Evolutionary conservation across 2,888 invertebrate species (phyloP).

Genomic region (Clivina fossor): DNA sequence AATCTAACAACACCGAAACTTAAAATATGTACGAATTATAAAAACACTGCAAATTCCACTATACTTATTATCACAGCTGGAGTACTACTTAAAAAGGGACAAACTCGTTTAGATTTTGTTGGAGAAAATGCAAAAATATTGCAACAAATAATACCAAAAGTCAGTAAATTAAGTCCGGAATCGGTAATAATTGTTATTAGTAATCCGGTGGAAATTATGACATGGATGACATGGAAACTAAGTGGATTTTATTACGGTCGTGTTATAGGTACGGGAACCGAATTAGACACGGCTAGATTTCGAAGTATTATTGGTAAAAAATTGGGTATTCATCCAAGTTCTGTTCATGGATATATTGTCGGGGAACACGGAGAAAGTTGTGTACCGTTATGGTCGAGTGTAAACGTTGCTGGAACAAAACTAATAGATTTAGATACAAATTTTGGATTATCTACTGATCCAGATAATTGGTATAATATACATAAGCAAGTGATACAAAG

Average conservation of each 20-base stretch:
- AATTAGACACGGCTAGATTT: slow-evolving; percentile 65
- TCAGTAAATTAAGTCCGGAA: slow-evolving; percentile 62
- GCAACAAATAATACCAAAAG: slow-evolving; percentile 57
- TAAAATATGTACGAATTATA: slow-evolving; percentile 73
- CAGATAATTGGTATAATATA: slow-evolving; percentile 74
- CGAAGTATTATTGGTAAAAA: slow-evolving; percentile 60
- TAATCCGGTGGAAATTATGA: slow-evolving; percentile 65
- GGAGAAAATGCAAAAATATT: slow-evolving; percentile 64
- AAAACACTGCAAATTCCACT: slow-evolving; percentile 75
- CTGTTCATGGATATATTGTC: slow-evolving; percentile 63
- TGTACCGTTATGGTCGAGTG: slow-evolving; percentile 65
- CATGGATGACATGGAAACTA: slow-evolving; percentile 68
- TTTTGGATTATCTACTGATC: slow-evolving; percentile 57
- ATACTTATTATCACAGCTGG: slow-evolving; percentile 90
- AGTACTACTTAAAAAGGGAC: slow-evolving; percentile 77
- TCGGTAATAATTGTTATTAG: slow-evolving; percentile 61
- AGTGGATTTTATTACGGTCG: slow-evolving; percentile 62
- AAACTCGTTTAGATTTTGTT: slow-evolving; percentile 80
- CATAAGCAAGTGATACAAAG: slow-evolving; percentile 1
- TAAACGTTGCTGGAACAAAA: slow-evolving; percentile 63
- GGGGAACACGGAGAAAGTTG: slow-evolving; percentile 69
- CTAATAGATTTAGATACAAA: slow-evolving; percentile 59
- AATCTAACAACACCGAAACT: slow-evolving; percentile 81
- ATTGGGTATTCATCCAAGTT: slow-evolving; percentile 58
- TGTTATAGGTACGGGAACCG: slow-evolving; percentile 61